phyloP scores from a whole-genome alignment of 2,113 vertebrate species.

The Indri indri region DNA sequence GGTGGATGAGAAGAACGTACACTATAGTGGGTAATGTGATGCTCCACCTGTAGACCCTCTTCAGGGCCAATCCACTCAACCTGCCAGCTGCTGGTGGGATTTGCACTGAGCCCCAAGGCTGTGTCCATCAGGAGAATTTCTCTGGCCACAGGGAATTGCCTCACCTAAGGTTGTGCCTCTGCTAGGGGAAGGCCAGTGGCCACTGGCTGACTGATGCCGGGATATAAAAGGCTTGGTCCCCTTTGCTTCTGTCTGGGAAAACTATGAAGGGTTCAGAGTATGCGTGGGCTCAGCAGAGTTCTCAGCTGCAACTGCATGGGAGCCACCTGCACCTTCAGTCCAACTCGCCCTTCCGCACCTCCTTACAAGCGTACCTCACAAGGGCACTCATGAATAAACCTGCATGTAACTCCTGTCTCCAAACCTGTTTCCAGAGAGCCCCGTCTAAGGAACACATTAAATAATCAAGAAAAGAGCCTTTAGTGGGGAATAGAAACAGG shows the following conservation, averaged over 20 bases:
- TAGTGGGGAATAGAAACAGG: background rate
- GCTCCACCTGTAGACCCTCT: background rate
- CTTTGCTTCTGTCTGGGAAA: background rate
- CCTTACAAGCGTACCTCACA: background rate
- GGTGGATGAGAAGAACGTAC: no score
- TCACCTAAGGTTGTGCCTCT: background rate
- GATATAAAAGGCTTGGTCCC: background rate
- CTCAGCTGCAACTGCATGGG: background rate
- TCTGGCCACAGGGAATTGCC: background rate
- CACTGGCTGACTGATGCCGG: background rate
- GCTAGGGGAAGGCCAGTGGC: background rate
- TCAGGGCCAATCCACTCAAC: background rate
- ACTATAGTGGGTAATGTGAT: no score
- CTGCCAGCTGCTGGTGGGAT: background rate
- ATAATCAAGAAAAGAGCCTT: background rate
- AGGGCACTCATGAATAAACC: background rate
- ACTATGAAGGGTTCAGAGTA: background rate
- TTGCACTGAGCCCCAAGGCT: background rate
- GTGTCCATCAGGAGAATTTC: background rate
- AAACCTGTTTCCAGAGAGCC: background rate
- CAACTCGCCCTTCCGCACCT: fast-evolving
- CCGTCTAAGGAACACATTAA: background rate
- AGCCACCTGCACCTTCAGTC: background rate
- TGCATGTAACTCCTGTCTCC: background rate
- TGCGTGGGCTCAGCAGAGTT: background rate